Base-by-base conservation (phyloP, 2,888 invertebrate species). In the Hirtodrosophila histrioides region DNA sequence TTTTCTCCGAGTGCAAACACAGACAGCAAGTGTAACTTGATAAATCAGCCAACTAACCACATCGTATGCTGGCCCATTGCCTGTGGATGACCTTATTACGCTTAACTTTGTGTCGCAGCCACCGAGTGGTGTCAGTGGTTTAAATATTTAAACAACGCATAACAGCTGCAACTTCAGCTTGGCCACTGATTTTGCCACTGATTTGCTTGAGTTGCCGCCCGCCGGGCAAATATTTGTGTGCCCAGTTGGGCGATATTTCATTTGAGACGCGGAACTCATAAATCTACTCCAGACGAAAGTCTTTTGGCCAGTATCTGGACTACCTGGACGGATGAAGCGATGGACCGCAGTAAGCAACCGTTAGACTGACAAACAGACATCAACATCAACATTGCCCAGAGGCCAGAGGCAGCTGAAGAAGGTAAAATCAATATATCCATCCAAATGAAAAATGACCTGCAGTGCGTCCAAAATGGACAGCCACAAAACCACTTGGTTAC, bases 321-420 rank as follows among this genome's bases (percentile, higher is more conserved):
- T 62, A 61, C 61, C 58, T 64, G 75, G 49, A 7, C 51, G 69
- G 62, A 50, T 64, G 66, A 31, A 70, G 68, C 66, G 50, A 31
- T 31, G 9, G 31, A 72, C 60, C 62, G 55, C 70, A 76, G 68
- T 51, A 75, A 73, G 86, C 69, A 88, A 88, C 74, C 86, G 88
- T 72, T 80, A 83, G 86, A 84, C 82, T 88, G 84, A 88, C 88
- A 88, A 84, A 88, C 88, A 80, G 88, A 86, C 83, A 88, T 88
- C 83, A 84, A 69, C 86, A 80, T 69, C 88, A 69, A 8, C 53
- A 67, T 27, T 56, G 65, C 69, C 68, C 61, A 33, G 41, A 12
- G 24, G 24, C 31, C 7, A 31, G 41, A 58, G 54, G 48, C 17
- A 17, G 17, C 17, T 17, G 17, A 17, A 17, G 51, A 51, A 23